These are phyloP conservation scores for Ametastegia equiseti DNA, from an alignment of 2,888 invertebrate genomes.

Conservation along the genomic window DNA sequence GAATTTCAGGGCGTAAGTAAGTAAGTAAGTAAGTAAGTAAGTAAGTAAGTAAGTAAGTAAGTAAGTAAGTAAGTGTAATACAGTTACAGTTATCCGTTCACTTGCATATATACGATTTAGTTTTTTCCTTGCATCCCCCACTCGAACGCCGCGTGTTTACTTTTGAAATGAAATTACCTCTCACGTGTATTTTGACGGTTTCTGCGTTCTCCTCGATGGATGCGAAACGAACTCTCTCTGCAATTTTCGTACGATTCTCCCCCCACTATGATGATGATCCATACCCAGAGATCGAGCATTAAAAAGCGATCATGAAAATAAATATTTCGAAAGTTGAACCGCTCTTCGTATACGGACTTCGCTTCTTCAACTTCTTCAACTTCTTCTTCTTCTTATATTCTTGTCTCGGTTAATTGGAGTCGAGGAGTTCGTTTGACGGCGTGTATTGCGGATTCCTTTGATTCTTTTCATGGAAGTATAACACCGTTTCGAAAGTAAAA, in stretches of 20 bases:
- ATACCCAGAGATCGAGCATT: constrained; percentile 25
- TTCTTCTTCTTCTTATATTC: too few species aligned
- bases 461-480: constrained; percentile 34
- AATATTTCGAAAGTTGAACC: constrained; percentile 43
- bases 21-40: too few species aligned
- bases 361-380: too few species aligned
- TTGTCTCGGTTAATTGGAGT: constrained; percentile 42
- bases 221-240: not conserved
- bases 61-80: too few species aligned
- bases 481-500: constrained; percentile 46
- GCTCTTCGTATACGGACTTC: constrained; percentile 5
- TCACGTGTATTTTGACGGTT: not conserved
- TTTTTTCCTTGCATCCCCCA: not conserved
- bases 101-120: not conserved
- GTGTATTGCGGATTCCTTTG: constrained; percentile 29
- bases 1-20: too few species aligned
- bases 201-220: not conserved
- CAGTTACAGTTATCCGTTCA: not conserved
- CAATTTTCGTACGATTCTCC: constrained; percentile 34
- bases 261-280: not conserved
- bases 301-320: constrained; percentile 48
- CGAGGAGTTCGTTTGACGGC: constrained; percentile 36
- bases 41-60: too few species aligned
- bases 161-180: not conserved
- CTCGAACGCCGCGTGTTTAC: not conserved